These are phyloP conservation scores for Leptinotarsa juncta DNA, from an alignment of 2,888 invertebrate genomes.

Conservation along the genomic window DNA sequence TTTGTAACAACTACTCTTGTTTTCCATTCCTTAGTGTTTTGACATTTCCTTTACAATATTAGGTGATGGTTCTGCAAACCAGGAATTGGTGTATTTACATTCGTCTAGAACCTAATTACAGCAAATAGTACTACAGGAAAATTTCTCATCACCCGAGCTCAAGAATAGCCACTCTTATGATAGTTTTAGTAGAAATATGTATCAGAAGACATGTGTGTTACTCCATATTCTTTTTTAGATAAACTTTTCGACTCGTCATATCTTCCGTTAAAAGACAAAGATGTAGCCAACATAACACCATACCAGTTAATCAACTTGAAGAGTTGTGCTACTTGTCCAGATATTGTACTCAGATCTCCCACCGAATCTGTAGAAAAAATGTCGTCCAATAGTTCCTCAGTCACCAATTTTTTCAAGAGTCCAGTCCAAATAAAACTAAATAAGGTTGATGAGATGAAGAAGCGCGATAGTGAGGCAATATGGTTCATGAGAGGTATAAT, in stretches of 20 bases:
- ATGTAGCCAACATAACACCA: constrained; percentile 54
- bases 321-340: constrained; percentile 49
- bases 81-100: too few species aligned
- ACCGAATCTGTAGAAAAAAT: constrained; percentile 34
- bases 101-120: too few species aligned
- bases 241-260: constrained; percentile 39
- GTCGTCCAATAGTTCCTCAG: constrained; percentile 38
- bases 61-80: too few species aligned
- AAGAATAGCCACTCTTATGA: too few species aligned
- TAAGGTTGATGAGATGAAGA: constrained; percentile 69
- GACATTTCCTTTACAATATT: too few species aligned
- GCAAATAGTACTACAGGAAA: too few species aligned
- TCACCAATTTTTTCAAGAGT: constrained; percentile 46
- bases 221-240: constrained; percentile 44
- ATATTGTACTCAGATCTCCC: constrained; percentile 48
- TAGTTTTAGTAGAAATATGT: too few species aligned
- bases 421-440: constrained; percentile 42
- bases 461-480: constrained; percentile 80
- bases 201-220: too few species aligned
- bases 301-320: constrained; percentile 58
- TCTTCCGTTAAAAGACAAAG: constrained; percentile 30
- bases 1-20: too few species aligned
- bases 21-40: too few species aligned
- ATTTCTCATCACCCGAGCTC: too few species aligned
- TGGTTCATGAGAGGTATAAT: constrained; percentile 97